phyloP scores from a whole-genome alignment of 2,113 vertebrate species.

The Odontesthes bonariensis region DNA sequence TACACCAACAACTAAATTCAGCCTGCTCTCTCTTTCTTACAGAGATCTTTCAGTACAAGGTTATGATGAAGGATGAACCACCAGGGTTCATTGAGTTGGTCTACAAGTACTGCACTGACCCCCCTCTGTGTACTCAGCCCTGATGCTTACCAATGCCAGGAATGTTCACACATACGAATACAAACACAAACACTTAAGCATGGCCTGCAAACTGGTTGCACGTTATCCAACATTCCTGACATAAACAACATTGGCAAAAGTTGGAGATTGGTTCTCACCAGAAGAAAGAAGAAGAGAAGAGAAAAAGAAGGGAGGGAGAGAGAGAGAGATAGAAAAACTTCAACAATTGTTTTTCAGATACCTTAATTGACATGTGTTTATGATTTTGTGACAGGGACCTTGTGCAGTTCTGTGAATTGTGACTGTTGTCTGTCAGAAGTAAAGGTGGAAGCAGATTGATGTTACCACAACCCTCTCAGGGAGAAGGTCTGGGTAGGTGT shows the following conservation, averaged over 20 bases:
- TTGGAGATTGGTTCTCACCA: slow-evolving; percentile 32
- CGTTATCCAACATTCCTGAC: slow-evolving; percentile 68
- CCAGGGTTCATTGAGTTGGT: slow-evolving; percentile 74
- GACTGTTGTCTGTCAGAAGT: slow-evolving; percentile 67
- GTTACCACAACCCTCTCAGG: slow-evolving; percentile 35
- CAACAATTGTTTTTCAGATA: slow-evolving; percentile 52
- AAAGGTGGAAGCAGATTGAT: slow-evolving; percentile 58
- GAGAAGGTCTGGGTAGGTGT: slow-evolving; percentile 27
- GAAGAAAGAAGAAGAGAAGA: slow-evolving; percentile 11
- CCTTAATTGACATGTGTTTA: slow-evolving; percentile 54
- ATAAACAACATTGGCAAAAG: slow-evolving; percentile 55
- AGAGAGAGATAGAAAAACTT: slow-evolving; percentile 29
- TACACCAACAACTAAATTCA: slow-evolving; percentile 29
- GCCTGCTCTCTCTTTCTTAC: slow-evolving; percentile 33
- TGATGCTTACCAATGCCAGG: slow-evolving; percentile 63
- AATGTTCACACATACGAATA: slow-evolving; percentile 75
- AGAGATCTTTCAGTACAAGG: slow-evolving; percentile 74
- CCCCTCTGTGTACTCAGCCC: slow-evolving; percentile 61
- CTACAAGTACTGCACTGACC: slow-evolving; percentile 54
- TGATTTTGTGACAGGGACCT: slow-evolving; percentile 54
- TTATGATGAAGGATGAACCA: slow-evolving; percentile 72
- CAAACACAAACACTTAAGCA: slow-evolving; percentile 67
- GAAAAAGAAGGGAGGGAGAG: no score
- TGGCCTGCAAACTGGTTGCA: slow-evolving; percentile 62
- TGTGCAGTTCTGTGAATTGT: slow-evolving; percentile 60